Conservation (phyloP, 1,140 invertebrate species). For the Antheraea pernyi region DNA sequence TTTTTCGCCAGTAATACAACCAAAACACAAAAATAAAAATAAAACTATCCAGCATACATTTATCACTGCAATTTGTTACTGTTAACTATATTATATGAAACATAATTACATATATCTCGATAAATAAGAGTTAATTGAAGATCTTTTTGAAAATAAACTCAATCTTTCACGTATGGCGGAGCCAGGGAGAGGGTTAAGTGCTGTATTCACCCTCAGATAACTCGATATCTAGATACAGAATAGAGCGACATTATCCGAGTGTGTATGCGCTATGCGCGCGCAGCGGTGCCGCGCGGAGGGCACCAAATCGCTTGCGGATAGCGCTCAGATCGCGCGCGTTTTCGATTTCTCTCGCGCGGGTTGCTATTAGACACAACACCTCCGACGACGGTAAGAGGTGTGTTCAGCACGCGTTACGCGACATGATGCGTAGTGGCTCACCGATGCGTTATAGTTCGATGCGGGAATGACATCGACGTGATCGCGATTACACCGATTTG, state of each 20-base stretch:
- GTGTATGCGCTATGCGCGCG: slow-evolving; percentile 57
- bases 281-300: slow-evolving; percentile 67
- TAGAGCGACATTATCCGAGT: slow-evolving; percentile 66
- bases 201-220: slow-evolving; percentile 54
- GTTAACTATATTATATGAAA: not conserved
- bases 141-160: slow-evolving; percentile 11
- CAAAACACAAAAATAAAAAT: not conserved
- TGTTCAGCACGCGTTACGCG: slow-evolving; percentile 38
- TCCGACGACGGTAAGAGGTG: slow-evolving; percentile 56
- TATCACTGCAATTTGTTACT: not conserved
- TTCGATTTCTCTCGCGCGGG: slow-evolving; percentile 43
- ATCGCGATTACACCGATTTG: slow-evolving; percentile 38
- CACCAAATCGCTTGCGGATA: slow-evolving; percentile 72
- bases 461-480: slow-evolving; percentile 23
- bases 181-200: slow-evolving; percentile 50
- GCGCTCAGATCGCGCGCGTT: slow-evolving; percentile 65
- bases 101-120: not conserved
- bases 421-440: slow-evolving; percentile 53
- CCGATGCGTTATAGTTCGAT: slow-evolving; percentile 42
- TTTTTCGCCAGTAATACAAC: slow-evolving; percentile 8
- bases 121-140: not conserved
- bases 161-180: slow-evolving; percentile 21
- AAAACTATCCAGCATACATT: not conserved
- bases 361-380: slow-evolving; percentile 53
- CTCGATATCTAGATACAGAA: slow-evolving; percentile 69